phyloP scores from a whole-genome alignment of 2,113 vertebrate species.

The Noctilio leporinus region DNA sequence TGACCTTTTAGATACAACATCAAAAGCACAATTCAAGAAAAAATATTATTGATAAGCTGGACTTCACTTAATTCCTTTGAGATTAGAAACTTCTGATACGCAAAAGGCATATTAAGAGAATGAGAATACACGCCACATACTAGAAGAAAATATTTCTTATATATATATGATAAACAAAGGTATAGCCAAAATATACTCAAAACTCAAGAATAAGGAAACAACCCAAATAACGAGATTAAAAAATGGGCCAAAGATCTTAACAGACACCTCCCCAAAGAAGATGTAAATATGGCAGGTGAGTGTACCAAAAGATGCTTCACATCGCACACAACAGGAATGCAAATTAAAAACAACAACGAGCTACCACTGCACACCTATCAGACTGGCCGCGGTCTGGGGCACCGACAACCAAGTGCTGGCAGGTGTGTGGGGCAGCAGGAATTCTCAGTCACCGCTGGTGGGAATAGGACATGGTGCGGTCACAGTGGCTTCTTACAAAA shows the following conservation, averaged over 20 bases:
- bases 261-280: not conserved
- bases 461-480: accelerated
- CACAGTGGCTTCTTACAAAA: not conserved
- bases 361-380: not conserved
- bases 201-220: not conserved
- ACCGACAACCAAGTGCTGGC: accelerated
- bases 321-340: not conserved
- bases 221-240: not conserved
- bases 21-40: not conserved
- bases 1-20: not conserved
- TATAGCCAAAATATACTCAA: not conserved
- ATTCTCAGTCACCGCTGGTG: not conserved
- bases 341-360: not conserved
- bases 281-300: not conserved
- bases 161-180: not conserved
- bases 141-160: not conserved
- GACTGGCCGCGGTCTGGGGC: not conserved
- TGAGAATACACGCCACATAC: not conserved
- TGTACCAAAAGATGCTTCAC: not conserved
- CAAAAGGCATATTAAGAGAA: not conserved
- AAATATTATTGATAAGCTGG: not conserved
- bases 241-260: not conserved
- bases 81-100: not conserved
- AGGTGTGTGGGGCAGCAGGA: not conserved
- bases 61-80: not conserved